Conservation (phyloP, 2,797 vertebrate species). For the Parauchenoglanis punctatus region DNA sequence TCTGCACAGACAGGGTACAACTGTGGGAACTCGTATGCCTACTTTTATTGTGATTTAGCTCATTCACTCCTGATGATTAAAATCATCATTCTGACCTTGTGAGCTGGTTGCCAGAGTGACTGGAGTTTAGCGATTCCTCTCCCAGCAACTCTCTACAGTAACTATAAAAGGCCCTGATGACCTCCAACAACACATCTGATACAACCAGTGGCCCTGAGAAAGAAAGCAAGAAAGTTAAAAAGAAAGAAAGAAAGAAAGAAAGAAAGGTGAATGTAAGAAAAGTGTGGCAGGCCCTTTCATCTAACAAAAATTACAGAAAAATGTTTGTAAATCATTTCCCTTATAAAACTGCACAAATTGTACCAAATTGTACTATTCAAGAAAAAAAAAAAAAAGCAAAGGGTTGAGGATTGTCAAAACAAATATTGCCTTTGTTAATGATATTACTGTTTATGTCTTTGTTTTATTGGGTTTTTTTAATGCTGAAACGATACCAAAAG, state of each 20-base stretch:
- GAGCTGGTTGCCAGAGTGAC: slow-evolving; percentile 81
- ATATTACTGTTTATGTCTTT: background rate
- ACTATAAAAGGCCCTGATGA: slow-evolving; percentile 88
- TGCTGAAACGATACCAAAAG: no score
- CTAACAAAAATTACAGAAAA: background rate
- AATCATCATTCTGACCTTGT: slow-evolving; percentile 74
- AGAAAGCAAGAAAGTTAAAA: background rate
- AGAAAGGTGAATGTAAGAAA: background rate
- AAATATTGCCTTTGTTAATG: background rate
- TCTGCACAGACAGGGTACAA: background rate
- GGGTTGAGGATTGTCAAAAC: background rate
- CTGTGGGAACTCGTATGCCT: background rate
- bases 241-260: background rate
- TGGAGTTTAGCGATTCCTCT: slow-evolving; percentile 78
- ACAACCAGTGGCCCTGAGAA: slow-evolving; percentile 84
- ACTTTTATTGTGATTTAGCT: background rate
- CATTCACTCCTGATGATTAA: background rate
- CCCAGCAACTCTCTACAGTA: slow-evolving; percentile 86
- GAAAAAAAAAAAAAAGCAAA: background rate
- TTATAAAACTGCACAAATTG: no score
- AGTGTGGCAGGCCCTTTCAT: background rate
- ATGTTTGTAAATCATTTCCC: no score
- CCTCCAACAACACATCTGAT: slow-evolving; percentile 87
- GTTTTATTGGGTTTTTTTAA: no score
- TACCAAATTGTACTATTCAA: no score